Percentiles rank a stretch among this genome's conserved stretches.
Conservation (phyloP, 2,113 vertebrate genomes). For the Coturnix japonica region DNA sequence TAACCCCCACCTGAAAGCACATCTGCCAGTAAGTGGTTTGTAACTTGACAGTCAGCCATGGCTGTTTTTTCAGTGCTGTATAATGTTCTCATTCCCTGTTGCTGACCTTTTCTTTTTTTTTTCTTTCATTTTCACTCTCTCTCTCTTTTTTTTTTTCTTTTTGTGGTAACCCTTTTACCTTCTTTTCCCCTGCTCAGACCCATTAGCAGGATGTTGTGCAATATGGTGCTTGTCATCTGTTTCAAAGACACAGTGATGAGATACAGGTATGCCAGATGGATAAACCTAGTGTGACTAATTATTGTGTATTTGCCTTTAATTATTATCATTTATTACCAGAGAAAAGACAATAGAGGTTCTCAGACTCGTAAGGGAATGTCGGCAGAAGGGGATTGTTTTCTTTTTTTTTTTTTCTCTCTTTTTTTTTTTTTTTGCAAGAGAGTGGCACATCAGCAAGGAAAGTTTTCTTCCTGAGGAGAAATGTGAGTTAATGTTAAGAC, state of each 20-base stretch:
- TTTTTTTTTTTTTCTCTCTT: neutral
- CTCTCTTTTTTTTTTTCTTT: neutral
- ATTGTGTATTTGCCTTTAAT: constrained; percentile 93
- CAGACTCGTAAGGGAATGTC: constrained; percentile 73
- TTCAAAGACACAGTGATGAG: constrained; percentile 82
- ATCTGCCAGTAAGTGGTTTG: constrained; percentile 27
- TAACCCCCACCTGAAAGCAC: neutral
- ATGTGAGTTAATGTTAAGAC: neutral
- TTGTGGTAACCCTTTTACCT: constrained; percentile 71
- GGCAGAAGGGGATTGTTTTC: constrained; percentile 58
- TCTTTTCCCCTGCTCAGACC: constrained; percentile 72
- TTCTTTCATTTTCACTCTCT: neutral
- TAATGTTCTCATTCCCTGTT: neutral
- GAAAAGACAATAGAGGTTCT: constrained; percentile 87
- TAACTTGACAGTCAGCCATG: constrained; percentile 17
- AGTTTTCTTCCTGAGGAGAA: constrained; percentile 47
- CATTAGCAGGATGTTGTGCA: constrained; percentile 81
- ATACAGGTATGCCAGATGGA: constrained; percentile 90
- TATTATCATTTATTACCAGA: constrained; percentile 91
- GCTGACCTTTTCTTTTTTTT: neutral
- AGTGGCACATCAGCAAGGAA: constrained; percentile 48
- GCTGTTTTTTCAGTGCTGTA: neutral
- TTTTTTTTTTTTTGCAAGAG: neutral
- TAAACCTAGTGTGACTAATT: constrained; percentile 94
- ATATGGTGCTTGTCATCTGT: constrained; percentile 86